Percentiles rank a stretch among this genome's conserved stretches.
Evolutionary conservation across 2,888 invertebrate genomes (phyloP).

Genomic region (Chorisops tibialis): DNA sequence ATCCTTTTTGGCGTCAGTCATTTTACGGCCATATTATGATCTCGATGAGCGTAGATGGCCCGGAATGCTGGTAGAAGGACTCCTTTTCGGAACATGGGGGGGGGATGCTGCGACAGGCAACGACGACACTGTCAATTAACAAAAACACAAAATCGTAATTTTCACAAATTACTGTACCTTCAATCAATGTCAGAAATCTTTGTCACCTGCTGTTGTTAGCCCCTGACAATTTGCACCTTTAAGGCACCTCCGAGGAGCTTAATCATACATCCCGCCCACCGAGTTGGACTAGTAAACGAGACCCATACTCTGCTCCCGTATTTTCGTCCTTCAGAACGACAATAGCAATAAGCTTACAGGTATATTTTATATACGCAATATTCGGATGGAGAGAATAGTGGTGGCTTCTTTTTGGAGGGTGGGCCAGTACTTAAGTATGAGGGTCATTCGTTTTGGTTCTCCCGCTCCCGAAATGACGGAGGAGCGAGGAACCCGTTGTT

Average conservation of each 20-base stretch:
- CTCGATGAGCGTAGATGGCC: background rate
- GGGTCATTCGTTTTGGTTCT: constrained; percentile 5
- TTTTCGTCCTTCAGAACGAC: constrained; percentile 1
- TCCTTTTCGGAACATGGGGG: no score
- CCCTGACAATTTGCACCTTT: constrained; percentile 6
- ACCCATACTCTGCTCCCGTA: background rate
- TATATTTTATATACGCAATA: background rate
- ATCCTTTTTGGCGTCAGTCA: constrained; percentile 1
- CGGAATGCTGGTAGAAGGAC: background rate
- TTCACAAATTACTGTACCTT: constrained; percentile 29
- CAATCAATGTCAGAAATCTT: constrained; percentile 27
- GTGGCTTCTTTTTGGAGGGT: background rate
- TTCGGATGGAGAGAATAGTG: background rate
- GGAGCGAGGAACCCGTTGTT: constrained; percentile 8
- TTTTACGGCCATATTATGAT: constrained; percentile 1
- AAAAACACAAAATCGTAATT: constrained; percentile 26
- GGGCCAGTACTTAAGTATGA: no score
- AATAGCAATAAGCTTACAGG: background rate
- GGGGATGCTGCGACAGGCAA: background rate
- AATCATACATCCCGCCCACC: background rate
- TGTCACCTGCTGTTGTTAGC: constrained; percentile 27
- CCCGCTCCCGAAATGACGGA: background rate
- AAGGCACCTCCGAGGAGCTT: background rate
- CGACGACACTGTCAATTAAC: constrained; percentile 27
- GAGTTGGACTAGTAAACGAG: background rate